Base-by-base conservation (phyloP, 2,888 invertebrate genomes). In the Andrena camellia region DNA sequence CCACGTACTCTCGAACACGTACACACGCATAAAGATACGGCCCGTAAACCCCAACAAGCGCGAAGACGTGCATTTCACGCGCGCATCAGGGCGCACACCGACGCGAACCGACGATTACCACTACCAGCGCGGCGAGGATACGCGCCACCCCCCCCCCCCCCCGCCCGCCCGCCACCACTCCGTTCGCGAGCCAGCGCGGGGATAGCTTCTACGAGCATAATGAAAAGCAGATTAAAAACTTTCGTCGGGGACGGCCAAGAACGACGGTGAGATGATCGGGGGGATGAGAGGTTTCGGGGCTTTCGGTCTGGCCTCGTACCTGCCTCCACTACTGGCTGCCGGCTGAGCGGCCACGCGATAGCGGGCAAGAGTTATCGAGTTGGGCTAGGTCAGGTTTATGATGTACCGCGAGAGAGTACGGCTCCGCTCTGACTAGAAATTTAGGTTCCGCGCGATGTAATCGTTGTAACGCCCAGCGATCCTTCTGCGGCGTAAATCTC, bases 21-120 rank as follows among this genome's bases (percentile, higher is more conserved):
- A 89, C 89, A 85, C 89, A 83, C 88, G 85, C 90, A 86, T 88
- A 90, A 88, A 89, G 90, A 90, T 90, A 89, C 89, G 88, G 88
- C 86, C 91, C 91, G 91, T 92, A 92, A 92, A 92, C 91, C 90
- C 90, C 88, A 85, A 88, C 91, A 88, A 85, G 83, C 87, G 81
- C 86, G 83, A 88, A 87, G 88, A 85, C 88, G 89, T 82, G 86
- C 82, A 77, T 81, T 82, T 86, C 71, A 69, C 78, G 26, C 64
- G 81, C 73, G 77, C 74, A 75, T 54, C 69, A 8, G 60, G 31
- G 7, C 13, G 8, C 62, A 42, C 78, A 79, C 75, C 42, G 64
- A 80, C 71, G 42, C 70, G 52, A 35, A 29, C 52, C 70, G 80
- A 83, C 74, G 83, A 73, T 67, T 78, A 78, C 85, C 54, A 54